Evolutionary conservation across 2,888 invertebrate genomes (phyloP), one percentile per base, ranked within the genome.

Genomic region (Agonopterix arenella): DNA sequence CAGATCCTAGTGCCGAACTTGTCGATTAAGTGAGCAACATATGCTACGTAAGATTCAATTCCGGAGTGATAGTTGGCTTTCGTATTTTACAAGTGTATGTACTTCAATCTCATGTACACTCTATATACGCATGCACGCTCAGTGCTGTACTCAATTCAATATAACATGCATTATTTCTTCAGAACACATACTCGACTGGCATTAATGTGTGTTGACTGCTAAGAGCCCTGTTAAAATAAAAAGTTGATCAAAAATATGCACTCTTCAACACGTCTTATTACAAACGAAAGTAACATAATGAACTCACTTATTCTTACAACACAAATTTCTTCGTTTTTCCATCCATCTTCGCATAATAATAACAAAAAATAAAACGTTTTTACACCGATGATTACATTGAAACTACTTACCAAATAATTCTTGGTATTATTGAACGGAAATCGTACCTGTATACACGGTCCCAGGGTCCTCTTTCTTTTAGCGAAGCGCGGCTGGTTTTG

Each of bases 401-500:
- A 72, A 66, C 78, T 84, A 85, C 85, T 84, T 80, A 82, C 84
- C 84, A 82, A 83, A 61, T 55, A 64, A 62, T 58, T 52, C 58
- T 63, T 58, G 57, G 58, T 64, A 51, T 60, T 51, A 28, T 51
- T 44, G 61, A 65, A 54, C 54, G 56, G 62, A 57, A 64, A 61
- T 68, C 71, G 70, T 86, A 90, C 90, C 93, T 94, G 81, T 95
- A 95, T 50, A 95, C 92, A 64, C 94, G 91, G 70, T 96, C 95
- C 96, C 96, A 96, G 10, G 95, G 94, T 11, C 94, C 94, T 60
- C 95, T 92, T 76, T 96, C 96, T 74, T 94, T 94, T 42, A 93
- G 91, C 51, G 93, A 91, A 11, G 93, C 80, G 59, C 93, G 91
- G 49, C 91, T 92, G 0, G 93, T 91, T 64, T 96, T 96, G 0